Base-by-base conservation (phyloP, 1,140 invertebrate species). In the Eueides isabella region DNA sequence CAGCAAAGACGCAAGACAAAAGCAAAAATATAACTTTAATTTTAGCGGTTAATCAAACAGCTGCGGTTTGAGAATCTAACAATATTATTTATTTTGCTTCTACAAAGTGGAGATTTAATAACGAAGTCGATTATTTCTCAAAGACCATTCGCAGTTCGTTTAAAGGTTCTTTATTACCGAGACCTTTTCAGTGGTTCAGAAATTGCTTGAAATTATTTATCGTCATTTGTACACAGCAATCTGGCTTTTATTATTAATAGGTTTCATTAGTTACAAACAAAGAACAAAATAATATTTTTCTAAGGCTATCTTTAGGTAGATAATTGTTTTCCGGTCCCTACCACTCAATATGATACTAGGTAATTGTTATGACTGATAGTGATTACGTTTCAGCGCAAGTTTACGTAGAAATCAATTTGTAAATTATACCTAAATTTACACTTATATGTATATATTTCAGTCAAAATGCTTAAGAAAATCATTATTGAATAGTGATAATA, bases 21-120 rank as follows among this genome's bases (percentile, higher is more conserved):
- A 62, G 28, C 16, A 29, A 62, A 62, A 61, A 6, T 62, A 62
- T 9, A 62, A 62, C 28, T 62, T 62, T 62, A 30, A 14, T 62
- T 62, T 19, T 30, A 62, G 61, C 61, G 61, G 61, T 62, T 62
- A 30, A 29, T 62, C 61, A 62, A 62, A 62, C 61, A 62, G 11
- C 29, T 62, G 28, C n/a, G 61, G 28, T 62, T 62, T 30, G 4
- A 9, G 16, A 62, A 62, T 2, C 1, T 62, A 1, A 29, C 26
- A 30, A 30, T 30, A 62, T n/a, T 62, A 30, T 30, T 62, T 62
- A 62, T 62, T 62, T 62, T 62, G 14, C 9, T 3, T 30, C 29
- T 6, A 62, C 28, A 30, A 62, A 62, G 61, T 30, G 26, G 61
- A 62, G 61, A 62, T 62, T 62, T 62, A 62, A 30, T 62, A 62